Evolutionary conservation across 1,140 invertebrate genomes (phyloP), one percentile per base, ranked within the genome.

Genomic region (Potamilus streckersoni): DNA sequence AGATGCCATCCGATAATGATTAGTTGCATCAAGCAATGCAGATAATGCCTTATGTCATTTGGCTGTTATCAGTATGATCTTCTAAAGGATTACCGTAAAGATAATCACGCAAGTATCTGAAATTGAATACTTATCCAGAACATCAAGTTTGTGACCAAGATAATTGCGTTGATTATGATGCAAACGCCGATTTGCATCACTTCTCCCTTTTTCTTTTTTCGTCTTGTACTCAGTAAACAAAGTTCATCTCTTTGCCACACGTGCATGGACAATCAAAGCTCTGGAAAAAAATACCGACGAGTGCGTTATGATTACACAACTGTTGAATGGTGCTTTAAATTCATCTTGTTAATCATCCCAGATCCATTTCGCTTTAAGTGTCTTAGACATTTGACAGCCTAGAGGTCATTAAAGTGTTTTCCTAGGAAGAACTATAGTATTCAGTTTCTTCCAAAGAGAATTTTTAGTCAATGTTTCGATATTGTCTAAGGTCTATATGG

Each of bases 81-180:
- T 38, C 60, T 17, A 76, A 62, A 58, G 49, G 49, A 20, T 69
- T 62, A 19, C 73, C 69, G 57, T 76, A 81, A 20, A 81, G 63
- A 67, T 81, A 81, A 73, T 79, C 77, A 27, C 73, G 38, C 63
- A 81, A 79, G 20, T 81, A 11, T 81, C 73, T 16, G 80, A 69
- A 13, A 79, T 62, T 15, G 76, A 55, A 71, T 76, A 78, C 38
- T 80, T 73, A 19, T 55, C 67, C 23, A 71, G 58, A 57, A 79
- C 74, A 31, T 79, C 76, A 58, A 79, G 63, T 55, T 70, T 69
- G 55, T 74, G 67, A 15, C 60, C 71, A 8, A 66, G 56, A 66
- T 79, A 74, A 27, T 74, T 74, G 55, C 65, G n/a, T 65, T 79
- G 59, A 49, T 19, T 64, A 4, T 60, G 60, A 61, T 17, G 58